Base-by-base conservation (phyloP, 2,888 invertebrate genomes). In the Drosophila kambysellisi region DNA sequence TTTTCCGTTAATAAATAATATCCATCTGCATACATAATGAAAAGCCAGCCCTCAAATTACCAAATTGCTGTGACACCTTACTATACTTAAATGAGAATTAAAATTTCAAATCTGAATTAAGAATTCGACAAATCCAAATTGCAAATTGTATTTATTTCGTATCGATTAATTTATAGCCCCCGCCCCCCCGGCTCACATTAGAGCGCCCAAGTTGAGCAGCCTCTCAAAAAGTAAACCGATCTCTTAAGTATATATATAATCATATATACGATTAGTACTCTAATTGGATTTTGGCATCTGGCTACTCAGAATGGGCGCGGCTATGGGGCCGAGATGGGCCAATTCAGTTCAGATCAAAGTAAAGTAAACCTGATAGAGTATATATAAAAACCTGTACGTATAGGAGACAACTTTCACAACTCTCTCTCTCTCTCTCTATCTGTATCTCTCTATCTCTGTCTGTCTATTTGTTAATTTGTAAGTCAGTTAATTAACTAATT, bases 51-150 rank as follows among this genome's bases (percentile, higher is more conserved):
- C 69, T 65, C 50, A 71, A 72, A 73, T 71, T 68, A 60, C 46
- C 35, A 84, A 81, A 87, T 87, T 85, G 79, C 70, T 89, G 88
- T 90, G 85, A 87, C 86, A 91, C 88, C 88, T 87, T 87, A 91
- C 91, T 87, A 87, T 87, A 87, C 86, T 91, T 86, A 87, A 60
- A 67, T 67, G 50, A 81, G 78, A 77, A 70, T 64, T 64, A 37
- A 54, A 62, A 68, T 53, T 50, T 32, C 17, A 66, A 71, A 78
- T 68, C 57, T 43, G 79, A 73, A 68, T 25, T 8, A 65, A 41
- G 32, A 84, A 89, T 75, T 84, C 82, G 82, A 78, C 35, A 77
- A 67, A 35, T 67, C 68, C 29, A 60, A 82, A 79, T 69, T 72
- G 68, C 66, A 82, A 82, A 82, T 80, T 90, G 87, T 84, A 88